These are phyloP conservation scores for Poeciliopsis infans DNA, from an alignment of 2,797 vertebrate genomes.

Conservation along the genomic window DNA sequence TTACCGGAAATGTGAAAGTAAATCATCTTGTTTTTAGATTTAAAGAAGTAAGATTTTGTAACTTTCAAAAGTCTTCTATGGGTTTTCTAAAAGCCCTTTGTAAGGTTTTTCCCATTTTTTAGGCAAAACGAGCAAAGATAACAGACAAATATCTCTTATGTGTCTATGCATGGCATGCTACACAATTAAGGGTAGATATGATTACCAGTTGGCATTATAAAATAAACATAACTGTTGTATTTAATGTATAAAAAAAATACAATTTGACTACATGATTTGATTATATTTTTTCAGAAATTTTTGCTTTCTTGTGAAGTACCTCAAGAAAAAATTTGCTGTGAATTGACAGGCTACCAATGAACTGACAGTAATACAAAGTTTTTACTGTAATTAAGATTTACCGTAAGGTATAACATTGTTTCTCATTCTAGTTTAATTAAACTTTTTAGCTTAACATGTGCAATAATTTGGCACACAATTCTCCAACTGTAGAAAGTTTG, in stretches of 20 bases:
- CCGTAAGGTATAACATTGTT: background rate
- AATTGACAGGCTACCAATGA: background rate
- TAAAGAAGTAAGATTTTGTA: background rate
- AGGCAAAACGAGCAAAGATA: background rate
- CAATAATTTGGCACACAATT: background rate
- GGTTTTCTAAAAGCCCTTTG: background rate
- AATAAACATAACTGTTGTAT: background rate
- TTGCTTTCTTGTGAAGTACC: background rate
- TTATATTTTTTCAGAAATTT: background rate
- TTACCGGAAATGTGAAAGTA: background rate
- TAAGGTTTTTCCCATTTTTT: background rate
- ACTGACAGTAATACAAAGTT: background rate
- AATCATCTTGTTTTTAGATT: background rate
- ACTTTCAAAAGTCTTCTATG: background rate
- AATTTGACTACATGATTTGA: background rate
- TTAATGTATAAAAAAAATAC: background rate
- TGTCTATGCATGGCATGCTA: background rate
- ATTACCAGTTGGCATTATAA: background rate
- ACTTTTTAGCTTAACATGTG: background rate
- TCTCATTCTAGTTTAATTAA: background rate
- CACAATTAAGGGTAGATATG: background rate
- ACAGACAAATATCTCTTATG: background rate
- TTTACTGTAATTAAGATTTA: background rate
- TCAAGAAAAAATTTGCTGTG: background rate
- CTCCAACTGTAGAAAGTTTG: background rate